A percentile compares a stretch with the other conserved stretches of the same genome.
Conservation (phyloP, 1,140 invertebrate genomes). For the Scylla paramamosain region DNA sequence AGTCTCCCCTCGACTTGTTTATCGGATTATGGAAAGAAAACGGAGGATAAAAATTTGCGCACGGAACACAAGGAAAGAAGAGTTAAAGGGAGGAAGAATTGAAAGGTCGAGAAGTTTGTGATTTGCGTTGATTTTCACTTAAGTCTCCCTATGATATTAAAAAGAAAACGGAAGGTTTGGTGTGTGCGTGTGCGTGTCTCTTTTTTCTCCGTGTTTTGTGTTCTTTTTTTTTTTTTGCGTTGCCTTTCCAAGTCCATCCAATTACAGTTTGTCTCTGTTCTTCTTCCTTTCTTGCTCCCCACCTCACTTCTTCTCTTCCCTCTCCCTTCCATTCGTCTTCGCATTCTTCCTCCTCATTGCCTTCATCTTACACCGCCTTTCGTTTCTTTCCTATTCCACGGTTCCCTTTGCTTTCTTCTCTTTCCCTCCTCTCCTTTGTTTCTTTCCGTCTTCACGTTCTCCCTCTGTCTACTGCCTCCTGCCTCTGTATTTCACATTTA, state of each 20-base stretch:
- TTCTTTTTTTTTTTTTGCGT: background rate
- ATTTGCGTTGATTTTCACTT: no score
- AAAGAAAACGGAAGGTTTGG: background rate
- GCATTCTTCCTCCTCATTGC: slow-evolving; percentile 1
- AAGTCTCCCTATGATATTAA: background rate
- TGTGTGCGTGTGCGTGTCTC: no score
- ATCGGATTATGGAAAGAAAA: slow-evolving; percentile 6
- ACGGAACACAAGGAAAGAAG: background rate
- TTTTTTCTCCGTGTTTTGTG: no score
- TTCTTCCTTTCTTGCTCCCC: background rate
- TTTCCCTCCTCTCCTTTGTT: background rate
- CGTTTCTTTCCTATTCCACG: background rate
- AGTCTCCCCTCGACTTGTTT: slow-evolving; percentile 20
- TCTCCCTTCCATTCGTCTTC: background rate
- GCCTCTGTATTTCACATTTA: background rate
- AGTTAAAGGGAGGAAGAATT: background rate
- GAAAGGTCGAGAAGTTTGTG: no score
- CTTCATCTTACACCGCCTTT: slow-evolving; percentile 9
- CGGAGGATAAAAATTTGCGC: background rate
- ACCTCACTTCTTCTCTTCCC: background rate
- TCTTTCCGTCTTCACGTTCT: background rate
- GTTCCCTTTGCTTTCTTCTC: background rate
- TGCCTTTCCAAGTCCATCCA: background rate
- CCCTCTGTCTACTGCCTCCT: background rate
- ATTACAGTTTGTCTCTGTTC: background rate